phyloP scores from a whole-genome alignment of 2,888 invertebrate species.

The Campopleginae sp. region DNA sequence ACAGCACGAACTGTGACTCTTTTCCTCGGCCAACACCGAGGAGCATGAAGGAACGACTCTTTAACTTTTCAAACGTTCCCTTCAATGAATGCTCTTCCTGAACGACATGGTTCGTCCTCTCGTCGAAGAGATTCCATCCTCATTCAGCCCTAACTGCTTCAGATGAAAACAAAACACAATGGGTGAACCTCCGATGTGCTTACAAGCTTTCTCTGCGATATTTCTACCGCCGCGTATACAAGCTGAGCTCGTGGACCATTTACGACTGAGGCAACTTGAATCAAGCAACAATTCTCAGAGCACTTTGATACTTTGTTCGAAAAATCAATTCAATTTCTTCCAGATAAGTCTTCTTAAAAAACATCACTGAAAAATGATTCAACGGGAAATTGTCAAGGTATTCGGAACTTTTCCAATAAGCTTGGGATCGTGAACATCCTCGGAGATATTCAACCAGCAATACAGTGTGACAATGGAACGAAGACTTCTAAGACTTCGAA shows the following conservation, averaged over 20 bases:
- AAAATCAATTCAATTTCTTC: background rate
- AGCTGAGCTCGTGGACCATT: constrained; percentile 9
- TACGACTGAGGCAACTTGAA: constrained; percentile 10
- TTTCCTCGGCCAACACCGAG: constrained; percentile 21
- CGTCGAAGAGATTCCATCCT: constrained; percentile 29
- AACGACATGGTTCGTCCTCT: constrained; percentile 59
- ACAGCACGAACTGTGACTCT: background rate
- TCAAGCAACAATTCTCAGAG: background rate
- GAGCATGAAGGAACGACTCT: constrained; percentile 71
- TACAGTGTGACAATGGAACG: background rate
- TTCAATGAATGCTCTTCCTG: constrained; percentile 68
- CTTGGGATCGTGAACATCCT: background rate
- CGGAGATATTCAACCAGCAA: background rate
- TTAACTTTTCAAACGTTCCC: constrained; percentile 71
- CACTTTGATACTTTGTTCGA: background rate
- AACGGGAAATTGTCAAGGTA: background rate
- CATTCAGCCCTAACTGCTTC: constrained; percentile 20
- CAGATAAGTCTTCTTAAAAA: background rate
- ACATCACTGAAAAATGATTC: background rate
- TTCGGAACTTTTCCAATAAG: constrained; percentile 2
- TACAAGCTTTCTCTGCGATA: constrained; percentile 28
- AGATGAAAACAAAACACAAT: constrained; percentile 42
- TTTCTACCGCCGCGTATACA: background rate
- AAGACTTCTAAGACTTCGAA: no score
- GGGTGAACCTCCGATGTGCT: constrained; percentile 2